Conservation (phyloP, 2,797 vertebrate genomes). For the Stomatorhinus walkeri region DNA sequence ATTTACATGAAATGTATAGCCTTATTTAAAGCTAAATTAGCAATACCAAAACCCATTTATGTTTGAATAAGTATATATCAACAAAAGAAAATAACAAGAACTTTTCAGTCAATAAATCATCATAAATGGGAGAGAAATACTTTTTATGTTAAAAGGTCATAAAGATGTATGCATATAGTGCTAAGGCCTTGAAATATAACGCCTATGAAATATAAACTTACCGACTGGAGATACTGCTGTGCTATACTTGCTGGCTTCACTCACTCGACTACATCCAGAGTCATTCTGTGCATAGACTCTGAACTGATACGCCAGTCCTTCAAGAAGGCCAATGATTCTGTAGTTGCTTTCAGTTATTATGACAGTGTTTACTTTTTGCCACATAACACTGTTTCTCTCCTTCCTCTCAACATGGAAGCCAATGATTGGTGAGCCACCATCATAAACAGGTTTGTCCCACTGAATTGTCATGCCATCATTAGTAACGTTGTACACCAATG, state of each 20-base stretch:
- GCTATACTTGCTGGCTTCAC: slow-evolving; percentile 82
- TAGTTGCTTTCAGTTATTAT: slow-evolving; percentile 77
- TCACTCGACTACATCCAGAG: slow-evolving; percentile 79
- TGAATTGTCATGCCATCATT: slow-evolving; percentile 93
- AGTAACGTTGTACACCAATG: slow-evolving; percentile 87
- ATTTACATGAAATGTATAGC: background rate
- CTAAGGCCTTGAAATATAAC: background rate
- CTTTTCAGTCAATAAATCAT: background rate
- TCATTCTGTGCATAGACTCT: slow-evolving; percentile 89
- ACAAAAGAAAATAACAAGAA: background rate
- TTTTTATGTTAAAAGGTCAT: background rate
- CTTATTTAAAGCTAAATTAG: background rate
- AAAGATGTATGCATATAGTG: background rate
- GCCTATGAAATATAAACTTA: slow-evolving; percentile 57
- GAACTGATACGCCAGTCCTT: slow-evolving; percentile 91
- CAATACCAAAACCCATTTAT: background rate
- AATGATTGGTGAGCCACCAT: slow-evolving; percentile 83
- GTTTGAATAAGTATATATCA: background rate
- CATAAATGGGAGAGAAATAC: background rate
- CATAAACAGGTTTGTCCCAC: slow-evolving; percentile 85
- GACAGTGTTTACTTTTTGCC: slow-evolving; percentile 84
- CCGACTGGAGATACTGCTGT: slow-evolving; percentile 95
- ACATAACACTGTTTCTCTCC: slow-evolving; percentile 93
- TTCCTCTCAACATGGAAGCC: slow-evolving; percentile 94
- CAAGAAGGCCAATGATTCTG: slow-evolving; percentile 79